Conservation (phyloP, 2,113 vertebrate genomes). For the Saguinus imperator region DNA sequence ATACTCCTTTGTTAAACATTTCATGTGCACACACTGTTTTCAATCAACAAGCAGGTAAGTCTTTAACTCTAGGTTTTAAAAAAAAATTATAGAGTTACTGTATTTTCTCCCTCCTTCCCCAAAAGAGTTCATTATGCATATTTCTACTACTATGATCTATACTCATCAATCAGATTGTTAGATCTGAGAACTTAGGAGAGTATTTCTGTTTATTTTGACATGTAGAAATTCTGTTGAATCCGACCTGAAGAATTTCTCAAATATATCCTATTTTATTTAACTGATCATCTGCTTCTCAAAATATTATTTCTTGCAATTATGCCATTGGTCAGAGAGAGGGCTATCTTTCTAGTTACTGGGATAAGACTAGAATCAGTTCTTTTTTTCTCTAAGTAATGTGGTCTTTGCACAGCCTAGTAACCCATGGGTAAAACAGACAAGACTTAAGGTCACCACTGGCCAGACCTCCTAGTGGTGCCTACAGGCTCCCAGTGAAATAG, state of each 20-base stretch:
- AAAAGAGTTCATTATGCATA: not conserved
- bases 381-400: not conserved
- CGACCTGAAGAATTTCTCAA: not conserved
- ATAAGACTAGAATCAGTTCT: not conserved
- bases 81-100: not conserved
- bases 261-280: not conserved
- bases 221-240: not conserved
- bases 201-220: not conserved
- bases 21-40: not conserved
- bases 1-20: not conserved
- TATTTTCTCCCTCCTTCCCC: not conserved
- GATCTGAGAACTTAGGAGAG: not conserved
- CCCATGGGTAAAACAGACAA: not conserved
- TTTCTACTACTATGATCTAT: not conserved
- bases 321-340: not conserved
- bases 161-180: not conserved
- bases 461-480: not conserved
- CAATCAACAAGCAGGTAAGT: not conserved
- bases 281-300: not conserved
- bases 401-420: not conserved
- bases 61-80: not conserved
- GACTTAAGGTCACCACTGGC: not conserved
- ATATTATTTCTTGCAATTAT: not conserved
- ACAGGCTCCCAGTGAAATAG: not conserved
- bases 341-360: not conserved